Conservation (phyloP, 2,888 invertebrate genomes). For the Spatulosminthurus flaviceps region DNA sequence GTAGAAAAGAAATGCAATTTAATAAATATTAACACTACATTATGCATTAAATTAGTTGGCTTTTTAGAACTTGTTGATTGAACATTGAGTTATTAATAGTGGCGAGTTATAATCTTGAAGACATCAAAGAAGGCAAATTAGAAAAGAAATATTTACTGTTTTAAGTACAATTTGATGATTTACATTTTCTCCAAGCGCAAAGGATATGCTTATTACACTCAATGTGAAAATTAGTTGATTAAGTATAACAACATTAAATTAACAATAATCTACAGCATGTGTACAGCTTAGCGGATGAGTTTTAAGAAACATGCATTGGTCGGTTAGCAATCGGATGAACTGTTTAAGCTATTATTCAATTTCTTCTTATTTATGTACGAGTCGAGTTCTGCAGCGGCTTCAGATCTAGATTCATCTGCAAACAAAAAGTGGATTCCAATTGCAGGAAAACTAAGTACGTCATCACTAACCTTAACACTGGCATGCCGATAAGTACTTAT, state of each 20-base stretch:
- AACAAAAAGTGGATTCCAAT: not conserved
- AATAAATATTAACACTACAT: not conserved
- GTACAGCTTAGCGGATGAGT: not conserved
- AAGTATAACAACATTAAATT: conserved; percentile 1
- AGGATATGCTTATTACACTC: not conserved
- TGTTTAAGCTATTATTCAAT: conserved; percentile 59
- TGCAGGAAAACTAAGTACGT: not conserved
- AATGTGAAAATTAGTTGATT: conserved; percentile 1
- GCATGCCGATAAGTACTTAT: too few relatives aligned
- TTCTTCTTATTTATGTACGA: conserved; percentile 80
- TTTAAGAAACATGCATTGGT: conserved; percentile 24
- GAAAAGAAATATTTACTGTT: conserved; percentile 22
- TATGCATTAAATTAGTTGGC: conserved; percentile 13
- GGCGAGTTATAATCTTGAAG: not conserved
- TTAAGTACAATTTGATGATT: conserved; percentile 32
- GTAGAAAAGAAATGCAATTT: not conserved
- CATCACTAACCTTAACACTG: too few relatives aligned
- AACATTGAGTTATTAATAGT: not conserved
- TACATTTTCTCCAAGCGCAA: conserved; percentile 10
- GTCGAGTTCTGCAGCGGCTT: conserved; percentile 92
- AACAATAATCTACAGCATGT: not conserved
- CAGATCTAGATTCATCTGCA: conserved; percentile 80
- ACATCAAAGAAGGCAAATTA: not conserved
- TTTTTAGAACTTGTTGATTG: conserved; percentile 1
- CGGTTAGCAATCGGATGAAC: conserved; percentile 62